Evolutionary conservation across 1,140 invertebrate genomes (phyloP).

Genomic region (Sarcophaga peregrina): DNA sequence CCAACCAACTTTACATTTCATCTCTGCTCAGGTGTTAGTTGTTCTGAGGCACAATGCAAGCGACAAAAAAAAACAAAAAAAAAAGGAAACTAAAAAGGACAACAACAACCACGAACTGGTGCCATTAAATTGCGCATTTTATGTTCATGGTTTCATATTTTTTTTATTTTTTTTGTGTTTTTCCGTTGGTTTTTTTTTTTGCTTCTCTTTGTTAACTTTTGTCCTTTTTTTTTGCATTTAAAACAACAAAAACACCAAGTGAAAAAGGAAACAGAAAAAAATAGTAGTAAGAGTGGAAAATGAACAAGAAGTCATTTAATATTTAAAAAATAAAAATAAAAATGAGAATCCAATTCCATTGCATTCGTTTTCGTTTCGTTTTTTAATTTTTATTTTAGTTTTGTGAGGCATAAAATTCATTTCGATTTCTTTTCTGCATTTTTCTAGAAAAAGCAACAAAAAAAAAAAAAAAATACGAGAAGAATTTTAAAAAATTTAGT

Average conservation of each 20-base stretch:
- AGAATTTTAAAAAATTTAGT: background rate
- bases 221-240: background rate
- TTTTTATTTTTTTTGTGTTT: too few relatives aligned
- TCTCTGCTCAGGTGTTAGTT: slow-evolving; percentile 25
- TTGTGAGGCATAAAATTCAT: background rate
- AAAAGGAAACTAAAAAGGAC: too few relatives aligned
- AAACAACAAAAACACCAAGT: background rate
- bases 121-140: slow-evolving; percentile 41
- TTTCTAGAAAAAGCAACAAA: too few relatives aligned
- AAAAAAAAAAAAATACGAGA: background rate
- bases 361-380: background rate
- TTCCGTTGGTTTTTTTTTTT: background rate
- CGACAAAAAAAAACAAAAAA: background rate
- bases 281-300: background rate
- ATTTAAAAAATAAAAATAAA: background rate
- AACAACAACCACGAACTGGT: background rate
- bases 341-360: background rate
- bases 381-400: background rate
- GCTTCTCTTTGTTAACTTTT: background rate
- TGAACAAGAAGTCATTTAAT: background rate
- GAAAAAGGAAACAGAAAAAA: background rate
- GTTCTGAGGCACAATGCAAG: background rate
- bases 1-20: background rate
- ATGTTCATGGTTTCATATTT: background rate
- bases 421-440: too few relatives aligned